Evolutionary conservation across 2,113 vertebrate genomes (phyloP), one percentile per base, ranked within the genome.

Genomic region (Globicephala melas): DNA sequence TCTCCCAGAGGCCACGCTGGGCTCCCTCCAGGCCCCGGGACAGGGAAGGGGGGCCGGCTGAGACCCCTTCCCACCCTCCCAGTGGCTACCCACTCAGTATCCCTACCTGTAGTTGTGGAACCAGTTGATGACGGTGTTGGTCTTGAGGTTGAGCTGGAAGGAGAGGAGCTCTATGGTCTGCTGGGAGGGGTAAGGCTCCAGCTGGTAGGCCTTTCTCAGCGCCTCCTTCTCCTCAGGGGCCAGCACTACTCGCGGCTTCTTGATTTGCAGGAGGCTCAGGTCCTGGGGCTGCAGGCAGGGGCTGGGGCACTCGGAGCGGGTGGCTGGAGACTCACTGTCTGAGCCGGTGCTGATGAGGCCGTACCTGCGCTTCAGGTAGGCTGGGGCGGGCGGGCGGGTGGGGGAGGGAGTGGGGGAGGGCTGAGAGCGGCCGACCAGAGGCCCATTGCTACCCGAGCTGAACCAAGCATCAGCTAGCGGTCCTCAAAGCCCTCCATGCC

Each of bases 121-220:
- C 99, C 99, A 99, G 98, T 99, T 99, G 99, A 99, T 99, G 98
- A 99, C 99, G 0, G 99, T 99, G 99, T 99, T 99, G 97, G 99
- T 99, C 98, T 99, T 99, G 95, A 99, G 99, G 98, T 99, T 99
- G 96, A 99, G 99, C 98, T 99, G 99, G 77, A 99, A 98, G 31
- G 99, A 99, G 50, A 99, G 99, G 92, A 99, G 98, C 98, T 99
- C 99, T 0, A 99, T 99, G 97, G 99, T 99, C 98, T 99, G 99
- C 98, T 99, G 99, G 6, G 99, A 99, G 7, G 99, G 99, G 98
- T 99, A 99, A 4, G 99, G 99, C 97, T 99, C 99, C 97, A 99
- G 97, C 82, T 99, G 99, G 97, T 99, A 99, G 79, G 99, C 99
- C 96, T 99, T 99, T 95, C 99, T 99, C 92, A 99, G 98, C 15